phyloP scores from a whole-genome alignment of 2,113 vertebrate species.

The Sander lucioperca region DNA sequence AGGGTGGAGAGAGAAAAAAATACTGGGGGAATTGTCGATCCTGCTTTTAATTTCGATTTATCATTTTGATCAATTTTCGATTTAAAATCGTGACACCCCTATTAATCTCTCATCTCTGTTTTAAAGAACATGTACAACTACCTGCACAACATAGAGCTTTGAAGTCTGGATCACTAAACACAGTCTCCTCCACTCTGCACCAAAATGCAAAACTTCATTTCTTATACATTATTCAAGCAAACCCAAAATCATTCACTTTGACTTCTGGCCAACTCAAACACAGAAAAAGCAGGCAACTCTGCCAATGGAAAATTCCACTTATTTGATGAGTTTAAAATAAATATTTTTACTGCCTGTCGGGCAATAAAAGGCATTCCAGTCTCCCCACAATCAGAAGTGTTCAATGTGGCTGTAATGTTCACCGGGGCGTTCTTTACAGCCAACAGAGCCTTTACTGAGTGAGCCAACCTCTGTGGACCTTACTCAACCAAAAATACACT shows the following conservation, averaged over 20 bases:
- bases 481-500: constrained; percentile 2
- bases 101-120: too few relatives aligned
- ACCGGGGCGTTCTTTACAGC: constrained; percentile 58
- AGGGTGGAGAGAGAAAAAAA: too few relatives aligned
- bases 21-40: too few relatives aligned
- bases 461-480: constrained; percentile 15
- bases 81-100: too few relatives aligned
- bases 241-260: constrained; percentile 1
- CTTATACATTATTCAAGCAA: too few relatives aligned
- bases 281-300: constrained; percentile 17
- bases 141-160: too few relatives aligned
- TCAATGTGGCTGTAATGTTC: constrained; percentile 68
- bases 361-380: constrained; percentile 77
- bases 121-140: too few relatives aligned
- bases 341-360: constrained; percentile 73
- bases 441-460: constrained; percentile 17
- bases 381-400: constrained; percentile 73
- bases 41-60: too few relatives aligned
- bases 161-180: not conserved
- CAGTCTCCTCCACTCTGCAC: not conserved
- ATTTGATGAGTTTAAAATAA: constrained; percentile 80
- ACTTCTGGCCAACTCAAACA: not conserved
- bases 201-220: too few relatives aligned
- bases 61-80: too few relatives aligned
- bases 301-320: constrained; percentile 81